A percentile compares a stretch with the other conserved stretches of the same genome.
Conservation (phyloP, 2,113 vertebrate species). For the Hyperoodon ampullatus region DNA sequence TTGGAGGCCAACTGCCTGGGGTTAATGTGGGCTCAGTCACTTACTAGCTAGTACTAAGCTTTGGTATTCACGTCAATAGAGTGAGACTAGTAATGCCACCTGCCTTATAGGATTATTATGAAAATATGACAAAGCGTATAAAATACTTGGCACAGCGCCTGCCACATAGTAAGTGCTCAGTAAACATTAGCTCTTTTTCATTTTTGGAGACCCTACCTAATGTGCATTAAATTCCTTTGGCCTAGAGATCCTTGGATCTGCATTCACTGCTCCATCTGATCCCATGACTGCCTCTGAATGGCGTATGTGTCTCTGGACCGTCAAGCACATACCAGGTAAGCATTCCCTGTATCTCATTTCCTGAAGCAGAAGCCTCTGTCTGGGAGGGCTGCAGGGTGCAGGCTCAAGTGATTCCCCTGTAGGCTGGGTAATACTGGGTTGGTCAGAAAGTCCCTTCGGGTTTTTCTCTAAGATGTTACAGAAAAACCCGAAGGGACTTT, state of each 20-base stretch:
- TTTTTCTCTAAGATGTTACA: no score
- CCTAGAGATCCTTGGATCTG: background rate
- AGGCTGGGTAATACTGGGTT: background rate
- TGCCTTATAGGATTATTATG: background rate
- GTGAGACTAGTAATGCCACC: background rate
- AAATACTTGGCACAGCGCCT: background rate
- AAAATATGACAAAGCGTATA: background rate
- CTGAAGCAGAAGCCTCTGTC: background rate
- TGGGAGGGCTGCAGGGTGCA: background rate
- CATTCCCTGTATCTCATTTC: background rate
- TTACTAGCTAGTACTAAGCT: background rate
- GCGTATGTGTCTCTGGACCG: background rate
- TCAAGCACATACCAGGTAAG: background rate
- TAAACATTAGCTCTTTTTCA: background rate
- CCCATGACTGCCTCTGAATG: background rate
- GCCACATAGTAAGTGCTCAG: background rate
- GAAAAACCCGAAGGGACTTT: no score
- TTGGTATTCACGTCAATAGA: background rate
- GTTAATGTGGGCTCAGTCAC: background rate
- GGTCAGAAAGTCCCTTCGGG: no score
- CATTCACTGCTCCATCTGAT: background rate
- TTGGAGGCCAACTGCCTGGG: background rate
- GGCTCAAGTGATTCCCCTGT: background rate
- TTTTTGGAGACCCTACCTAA: background rate
- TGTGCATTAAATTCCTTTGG: background rate